phyloP scores from a whole-genome alignment of 2,113 vertebrate species.

The Pseudolaguvia tuberculata region DNA sequence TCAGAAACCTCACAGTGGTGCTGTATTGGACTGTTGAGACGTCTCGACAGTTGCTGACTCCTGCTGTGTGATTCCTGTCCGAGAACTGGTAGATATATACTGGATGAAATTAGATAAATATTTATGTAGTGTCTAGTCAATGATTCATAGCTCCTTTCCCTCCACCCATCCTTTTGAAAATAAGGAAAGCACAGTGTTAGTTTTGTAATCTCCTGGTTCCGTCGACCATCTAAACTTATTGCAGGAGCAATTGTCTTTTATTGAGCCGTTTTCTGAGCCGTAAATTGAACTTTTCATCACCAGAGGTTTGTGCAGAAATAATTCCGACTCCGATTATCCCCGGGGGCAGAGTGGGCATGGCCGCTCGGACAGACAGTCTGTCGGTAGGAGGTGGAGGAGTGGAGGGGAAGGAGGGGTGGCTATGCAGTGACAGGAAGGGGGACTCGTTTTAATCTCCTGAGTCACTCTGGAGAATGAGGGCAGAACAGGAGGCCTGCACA shows the following conservation, averaged over 20 bases:
- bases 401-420: not conserved
- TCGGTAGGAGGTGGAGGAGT: not conserved
- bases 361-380: not conserved
- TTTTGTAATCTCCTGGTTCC: not conserved
- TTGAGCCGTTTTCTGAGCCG: constrained; percentile 43
- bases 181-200: constrained; percentile 26
- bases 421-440: not conserved
- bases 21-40: not conserved
- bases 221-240: constrained; percentile 32
- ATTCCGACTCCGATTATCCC: constrained; percentile 37
- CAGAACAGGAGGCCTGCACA: constrained; percentile 9
- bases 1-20: not conserved
- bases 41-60: no score
- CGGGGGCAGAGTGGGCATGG: constrained; percentile 12
- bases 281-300: constrained; percentile 46
- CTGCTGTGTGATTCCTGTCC: no score
- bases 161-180: no score
- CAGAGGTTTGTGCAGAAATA: constrained; percentile 32
- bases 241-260: constrained; percentile 39
- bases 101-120: no score
- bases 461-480: not conserved
- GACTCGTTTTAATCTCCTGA: constrained; percentile 16
- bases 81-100: no score
- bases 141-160: no score
- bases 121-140: no score